Evolutionary conservation across 2,113 vertebrate genomes (phyloP).

Genomic region (Cyphomyrus discorhynchus): DNA sequence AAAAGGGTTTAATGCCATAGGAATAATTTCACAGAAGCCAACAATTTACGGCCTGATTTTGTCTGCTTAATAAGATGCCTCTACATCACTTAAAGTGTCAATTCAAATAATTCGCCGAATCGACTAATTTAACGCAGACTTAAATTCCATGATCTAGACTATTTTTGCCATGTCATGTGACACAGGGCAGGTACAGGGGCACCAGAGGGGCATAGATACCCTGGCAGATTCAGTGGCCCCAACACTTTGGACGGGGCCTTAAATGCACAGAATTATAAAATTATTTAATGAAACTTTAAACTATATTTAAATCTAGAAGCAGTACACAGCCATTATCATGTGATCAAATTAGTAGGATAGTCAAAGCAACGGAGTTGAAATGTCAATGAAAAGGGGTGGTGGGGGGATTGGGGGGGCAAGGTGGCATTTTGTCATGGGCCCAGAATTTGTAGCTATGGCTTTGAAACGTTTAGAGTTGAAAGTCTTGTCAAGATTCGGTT

Average conservation of each 20-base stretch:
- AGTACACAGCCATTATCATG: not conserved
- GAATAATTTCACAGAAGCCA: slow-evolving; percentile 1
- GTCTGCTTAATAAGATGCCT: not conserved
- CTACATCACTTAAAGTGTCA: not conserved
- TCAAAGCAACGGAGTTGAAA: not conserved
- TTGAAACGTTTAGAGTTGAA: not conserved
- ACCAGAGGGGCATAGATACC: not conserved
- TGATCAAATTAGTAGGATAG: not conserved
- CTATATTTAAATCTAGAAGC: not conserved
- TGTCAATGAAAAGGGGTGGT: not conserved
- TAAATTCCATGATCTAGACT: not conserved
- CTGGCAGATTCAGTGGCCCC: not conserved
- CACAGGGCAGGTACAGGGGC: not conserved
- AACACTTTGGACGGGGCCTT: not conserved
- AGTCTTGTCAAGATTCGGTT: not conserved
- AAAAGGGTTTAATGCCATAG: slow-evolving; percentile 1
- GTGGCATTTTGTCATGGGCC: not conserved
- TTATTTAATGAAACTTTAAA: not conserved
- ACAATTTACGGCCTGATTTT: slow-evolving; percentile 1
- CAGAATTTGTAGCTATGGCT: not conserved
- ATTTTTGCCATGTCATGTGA: not conserved
- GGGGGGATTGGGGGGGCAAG: not conserved
- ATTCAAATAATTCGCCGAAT: not conserved
- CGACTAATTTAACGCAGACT: not conserved
- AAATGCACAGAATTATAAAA: not conserved